Evolutionary conservation across 1,140 invertebrate species (phyloP), one percentile per base, ranked within the genome.

Genomic region (Oncopodura yosiiana): DNA sequence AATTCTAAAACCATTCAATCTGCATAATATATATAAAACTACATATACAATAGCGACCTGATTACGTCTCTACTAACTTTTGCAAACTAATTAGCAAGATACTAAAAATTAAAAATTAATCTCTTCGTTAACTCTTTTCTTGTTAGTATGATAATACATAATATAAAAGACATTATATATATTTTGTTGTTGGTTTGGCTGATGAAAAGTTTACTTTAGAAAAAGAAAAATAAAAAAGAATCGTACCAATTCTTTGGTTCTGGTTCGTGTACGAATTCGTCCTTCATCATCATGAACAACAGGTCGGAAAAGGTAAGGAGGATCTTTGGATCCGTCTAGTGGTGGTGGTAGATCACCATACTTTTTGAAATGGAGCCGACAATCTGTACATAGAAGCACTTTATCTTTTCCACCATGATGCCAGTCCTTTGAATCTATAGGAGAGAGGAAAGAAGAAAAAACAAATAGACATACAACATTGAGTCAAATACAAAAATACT

Each of bases 231-330:
- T n/a, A n/a, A n/a, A n/a, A n/a, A n/a, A n/a, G n/a, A n/a, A n/a
- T n/a, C n/a, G n/a, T 62, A 76, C 72, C 55, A 73, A 74, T 72
- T 86, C 83, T 71, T 86, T 87, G 24, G 81, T 78, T 71, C 89
- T 86, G 64, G 89, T 90, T 61, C 87, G 75, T 32, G 87, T 91
- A 67, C 87, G 79, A 82, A 90, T 88, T 70, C 87, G 81, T 67
- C 84, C 86, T 64, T 86, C 83, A 62, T 77, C 75, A 48, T 80
- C 78, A 56, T 74, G 70, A 61, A 71, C 67, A 65, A 83, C 80
- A 60, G 82, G 82, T 65, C 82, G 75, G 72, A 86, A 85, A 23
- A 84, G 69, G 69, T 83, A 84, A 1, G 79, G 75, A 52, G 75
- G 73, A 32, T 77, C 76, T 42, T 64, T 65, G 32, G 63, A 42